Conservation (phyloP, 2,888 invertebrate species). For the Therioaphis trifolii region DNA sequence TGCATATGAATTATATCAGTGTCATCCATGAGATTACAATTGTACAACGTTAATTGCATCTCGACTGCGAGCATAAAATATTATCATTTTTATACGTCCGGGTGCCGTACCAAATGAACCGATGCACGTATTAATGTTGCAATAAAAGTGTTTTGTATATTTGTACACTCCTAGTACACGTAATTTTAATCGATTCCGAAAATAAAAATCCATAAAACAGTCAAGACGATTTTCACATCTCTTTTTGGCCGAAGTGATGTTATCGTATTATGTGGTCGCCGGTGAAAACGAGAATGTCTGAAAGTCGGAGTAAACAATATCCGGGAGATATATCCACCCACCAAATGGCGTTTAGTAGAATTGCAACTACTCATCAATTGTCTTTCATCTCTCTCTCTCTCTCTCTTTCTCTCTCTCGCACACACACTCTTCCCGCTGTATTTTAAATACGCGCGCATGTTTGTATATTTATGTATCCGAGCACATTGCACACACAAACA, state of each 20-base stretch:
- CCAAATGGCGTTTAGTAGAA: slow-evolving; percentile 18
- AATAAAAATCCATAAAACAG: neutral
- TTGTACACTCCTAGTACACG: too few relatives aligned
- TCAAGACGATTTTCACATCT: neutral
- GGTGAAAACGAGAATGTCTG: slow-evolving; percentile 59
- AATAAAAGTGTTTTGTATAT: too few relatives aligned
- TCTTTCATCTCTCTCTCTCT: neutral
- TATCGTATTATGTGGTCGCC: slow-evolving; percentile 27
- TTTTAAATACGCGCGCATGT: too few relatives aligned
- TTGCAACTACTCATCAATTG: slow-evolving; percentile 48
- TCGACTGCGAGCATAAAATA: too few relatives aligned
- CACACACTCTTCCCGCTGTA: neutral
- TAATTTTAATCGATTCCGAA: neutral
- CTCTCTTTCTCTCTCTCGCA: neutral
- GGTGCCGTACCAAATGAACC: too few relatives aligned
- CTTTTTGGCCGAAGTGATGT: slow-evolving; percentile 30
- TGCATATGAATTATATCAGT: too few relatives aligned
- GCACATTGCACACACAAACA: too few relatives aligned
- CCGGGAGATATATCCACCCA: slow-evolving; percentile 57
- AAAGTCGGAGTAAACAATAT: slow-evolving; percentile 59
- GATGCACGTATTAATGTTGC: too few relatives aligned
- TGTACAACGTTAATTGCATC: too few relatives aligned
- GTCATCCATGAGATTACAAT: too few relatives aligned
- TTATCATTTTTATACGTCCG: too few relatives aligned
- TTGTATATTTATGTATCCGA: neutral